Evolutionary conservation across 2,888 invertebrate species (phyloP).

Genomic region (Cheilosia vulpina): DNA sequence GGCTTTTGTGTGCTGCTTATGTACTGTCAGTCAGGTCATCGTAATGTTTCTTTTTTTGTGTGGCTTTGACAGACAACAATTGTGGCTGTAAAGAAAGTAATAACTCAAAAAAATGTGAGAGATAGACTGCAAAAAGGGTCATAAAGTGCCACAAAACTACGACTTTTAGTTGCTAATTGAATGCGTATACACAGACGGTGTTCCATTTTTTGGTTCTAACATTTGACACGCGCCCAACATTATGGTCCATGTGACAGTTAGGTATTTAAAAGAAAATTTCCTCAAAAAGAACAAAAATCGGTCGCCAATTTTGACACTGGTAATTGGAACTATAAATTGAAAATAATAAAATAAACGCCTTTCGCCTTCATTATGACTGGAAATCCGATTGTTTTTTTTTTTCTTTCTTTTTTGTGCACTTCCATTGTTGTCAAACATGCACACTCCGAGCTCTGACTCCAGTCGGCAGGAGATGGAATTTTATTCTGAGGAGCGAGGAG

Average conservation of each 20-base stretch:
- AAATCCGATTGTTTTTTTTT: constrained; percentile 10
- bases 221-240: constrained; percentile 52
- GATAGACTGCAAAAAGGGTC: constrained; percentile 46
- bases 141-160: constrained; percentile 47
- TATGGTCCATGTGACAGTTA: neutral
- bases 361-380: constrained; percentile 26
- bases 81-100: constrained; percentile 55
- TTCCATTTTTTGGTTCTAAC: constrained; percentile 31
- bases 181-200: constrained; percentile 9
- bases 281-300: constrained; percentile 24
- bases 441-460: constrained; percentile 8
- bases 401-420: constrained; percentile 25
- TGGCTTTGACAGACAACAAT: constrained; percentile 44
- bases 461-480: constrained; percentile 58
- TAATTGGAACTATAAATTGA: constrained; percentile 53
- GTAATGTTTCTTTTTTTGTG: constrained; percentile 19
- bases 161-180: constrained; percentile 40
- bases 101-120: constrained; percentile 25
- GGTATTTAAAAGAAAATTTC: neutral
- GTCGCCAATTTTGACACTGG: constrained; percentile 8
- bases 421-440: constrained; percentile 68
- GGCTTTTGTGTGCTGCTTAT: constrained; percentile 29
- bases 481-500: constrained; percentile 37
- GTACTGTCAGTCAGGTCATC: constrained; percentile 59
- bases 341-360: constrained; percentile 55